A percentile compares a stretch with the other conserved stretches of the same genome.
phyloP scores from a whole-genome alignment of 2,113 vertebrate species.

The Trogon melanurus region DNA sequence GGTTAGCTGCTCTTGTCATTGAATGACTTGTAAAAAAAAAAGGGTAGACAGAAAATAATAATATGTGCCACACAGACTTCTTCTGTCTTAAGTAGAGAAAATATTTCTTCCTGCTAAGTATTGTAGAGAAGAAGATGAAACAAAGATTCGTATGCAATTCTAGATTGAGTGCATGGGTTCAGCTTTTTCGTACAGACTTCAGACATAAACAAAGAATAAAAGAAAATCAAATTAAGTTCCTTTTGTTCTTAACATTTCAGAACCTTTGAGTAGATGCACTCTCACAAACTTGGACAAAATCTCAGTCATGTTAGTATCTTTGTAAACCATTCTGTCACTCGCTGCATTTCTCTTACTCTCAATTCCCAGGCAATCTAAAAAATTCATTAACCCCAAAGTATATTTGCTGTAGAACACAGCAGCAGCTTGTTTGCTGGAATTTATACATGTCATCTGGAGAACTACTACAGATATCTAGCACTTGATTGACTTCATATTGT shows the following conservation, averaged over 20 bases:
- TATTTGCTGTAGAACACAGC: not conserved
- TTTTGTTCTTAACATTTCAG: not conserved
- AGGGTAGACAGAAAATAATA: not conserved
- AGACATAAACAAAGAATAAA: not conserved
- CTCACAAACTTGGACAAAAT: not conserved
- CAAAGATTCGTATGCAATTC: not conserved
- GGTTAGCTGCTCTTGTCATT: not conserved
- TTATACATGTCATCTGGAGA: not conserved
- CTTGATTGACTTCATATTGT: not conserved
- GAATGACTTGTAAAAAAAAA: not conserved
- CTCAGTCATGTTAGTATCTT: too few relatives aligned
- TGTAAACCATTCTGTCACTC: not conserved
- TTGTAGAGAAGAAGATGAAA: not conserved
- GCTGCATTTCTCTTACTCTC: not conserved
- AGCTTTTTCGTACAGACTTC: not conserved
- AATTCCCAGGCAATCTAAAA: not conserved
- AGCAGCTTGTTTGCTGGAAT: not conserved
- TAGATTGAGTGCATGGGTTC: not conserved
- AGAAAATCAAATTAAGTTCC: not conserved
- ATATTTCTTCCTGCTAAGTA: not conserved
- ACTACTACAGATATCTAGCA: not conserved
- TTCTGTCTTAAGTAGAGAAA: not conserved
- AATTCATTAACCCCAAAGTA: not conserved
- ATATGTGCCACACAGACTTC: not conserved
- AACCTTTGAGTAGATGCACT: not conserved